These are phyloP conservation scores for Stegastes partitus DNA, from an alignment of 2,113 vertebrate species.

Conservation along the genomic window DNA sequence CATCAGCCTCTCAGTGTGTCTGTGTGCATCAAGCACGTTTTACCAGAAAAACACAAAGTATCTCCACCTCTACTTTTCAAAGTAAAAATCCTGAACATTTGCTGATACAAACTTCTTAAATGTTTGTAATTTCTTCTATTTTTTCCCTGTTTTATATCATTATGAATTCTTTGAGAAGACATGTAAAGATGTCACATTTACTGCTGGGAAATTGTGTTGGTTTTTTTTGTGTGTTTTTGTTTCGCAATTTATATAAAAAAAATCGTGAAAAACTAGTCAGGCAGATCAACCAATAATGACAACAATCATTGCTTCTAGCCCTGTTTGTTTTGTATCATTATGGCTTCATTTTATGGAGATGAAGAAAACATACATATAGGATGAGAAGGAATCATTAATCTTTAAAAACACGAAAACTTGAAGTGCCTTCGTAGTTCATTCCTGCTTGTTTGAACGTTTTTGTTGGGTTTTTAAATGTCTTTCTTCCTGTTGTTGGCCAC, in stretches of 20 bases:
- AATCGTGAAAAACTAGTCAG: not conserved
- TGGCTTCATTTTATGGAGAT: conserved; percentile 27
- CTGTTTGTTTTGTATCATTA: not conserved
- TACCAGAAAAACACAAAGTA: not conserved
- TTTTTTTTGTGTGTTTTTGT: not conserved
- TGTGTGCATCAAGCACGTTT: not conserved
- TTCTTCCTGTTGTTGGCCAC: conserved; percentile 19
- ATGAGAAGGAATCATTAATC: not conserved
- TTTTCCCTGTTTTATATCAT: conserved; percentile 1
- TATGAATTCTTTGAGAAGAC: not conserved
- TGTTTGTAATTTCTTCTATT: not conserved
- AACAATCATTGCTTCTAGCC: not conserved
- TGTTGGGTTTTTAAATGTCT: conserved; percentile 25
- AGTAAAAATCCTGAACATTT: conserved; percentile 10
- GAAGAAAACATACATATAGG: not conserved
- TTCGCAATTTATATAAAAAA: not conserved
- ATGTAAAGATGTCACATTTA: not conserved
- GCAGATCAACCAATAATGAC: not conserved
- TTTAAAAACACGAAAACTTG: conserved; percentile 54
- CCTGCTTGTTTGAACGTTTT: conserved; percentile 49
- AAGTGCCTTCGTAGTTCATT: conserved; percentile 80
- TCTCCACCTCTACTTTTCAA: not conserved
- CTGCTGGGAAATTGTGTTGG: not conserved
- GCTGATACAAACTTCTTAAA: conserved; percentile 9
- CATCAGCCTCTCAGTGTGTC: conserved; percentile 3